Evolutionary conservation across 1,140 invertebrate species (phyloP).

Genomic region (Leptinotarsa defecta): DNA sequence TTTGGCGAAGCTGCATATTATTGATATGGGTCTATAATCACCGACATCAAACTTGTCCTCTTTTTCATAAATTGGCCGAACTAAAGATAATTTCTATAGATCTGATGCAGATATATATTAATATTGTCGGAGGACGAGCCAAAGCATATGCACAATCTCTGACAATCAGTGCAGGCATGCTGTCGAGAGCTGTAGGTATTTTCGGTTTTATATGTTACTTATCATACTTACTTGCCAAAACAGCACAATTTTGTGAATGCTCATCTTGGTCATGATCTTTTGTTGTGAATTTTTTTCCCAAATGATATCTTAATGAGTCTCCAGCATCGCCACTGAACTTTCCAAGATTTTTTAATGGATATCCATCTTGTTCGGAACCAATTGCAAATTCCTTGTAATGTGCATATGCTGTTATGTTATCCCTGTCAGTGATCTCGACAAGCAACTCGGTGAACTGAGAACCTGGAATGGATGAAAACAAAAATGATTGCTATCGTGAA

Average conservation of each 20-base stretch:
- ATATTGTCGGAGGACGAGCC: too few relatives aligned
- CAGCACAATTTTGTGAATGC: not conserved
- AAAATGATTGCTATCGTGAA: too few relatives aligned
- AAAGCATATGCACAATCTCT: too few relatives aligned
- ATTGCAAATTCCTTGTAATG: constrained; percentile 9
- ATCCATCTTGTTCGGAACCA: constrained; percentile 15
- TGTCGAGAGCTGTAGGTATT: too few relatives aligned
- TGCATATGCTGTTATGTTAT: constrained; percentile 14
- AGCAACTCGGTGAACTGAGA: not conserved
- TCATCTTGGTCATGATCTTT: constrained; percentile 19
- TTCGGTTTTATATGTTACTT: too few relatives aligned
- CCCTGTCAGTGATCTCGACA: constrained; percentile 9
- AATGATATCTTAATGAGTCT: not conserved
- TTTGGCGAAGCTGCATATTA: too few relatives aligned
- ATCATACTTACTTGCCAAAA: constrained; percentile 3
- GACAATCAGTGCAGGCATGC: too few relatives aligned
- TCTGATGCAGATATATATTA: too few relatives aligned
- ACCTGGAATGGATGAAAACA: not conserved
- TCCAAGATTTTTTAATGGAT: constrained; percentile 10
- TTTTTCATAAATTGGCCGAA: too few relatives aligned
- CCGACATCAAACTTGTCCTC: too few relatives aligned
- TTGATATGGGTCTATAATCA: too few relatives aligned
- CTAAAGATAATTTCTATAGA: too few relatives aligned
- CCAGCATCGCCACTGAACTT: constrained; percentile 20
- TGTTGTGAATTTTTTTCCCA: constrained; percentile 14